These are phyloP conservation scores for Microcebus tavaratra DNA, from an alignment of 2,113 vertebrate species.

Conservation along the genomic window DNA sequence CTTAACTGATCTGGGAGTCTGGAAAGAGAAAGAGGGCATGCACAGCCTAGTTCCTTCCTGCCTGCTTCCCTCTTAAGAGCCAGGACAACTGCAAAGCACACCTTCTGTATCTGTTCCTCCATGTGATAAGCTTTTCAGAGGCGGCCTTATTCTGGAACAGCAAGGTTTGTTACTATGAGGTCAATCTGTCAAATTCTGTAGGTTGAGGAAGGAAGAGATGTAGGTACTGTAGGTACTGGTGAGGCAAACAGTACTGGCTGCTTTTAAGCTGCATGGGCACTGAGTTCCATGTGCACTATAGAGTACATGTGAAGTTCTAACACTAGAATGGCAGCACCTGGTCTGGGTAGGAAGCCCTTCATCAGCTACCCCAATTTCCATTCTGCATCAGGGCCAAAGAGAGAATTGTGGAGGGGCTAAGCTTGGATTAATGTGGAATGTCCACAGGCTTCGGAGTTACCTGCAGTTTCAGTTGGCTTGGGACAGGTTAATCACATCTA, in stretches of 20 bases:
- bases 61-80: background rate
- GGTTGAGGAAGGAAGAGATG: background rate
- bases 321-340: background rate
- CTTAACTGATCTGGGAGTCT: background rate
- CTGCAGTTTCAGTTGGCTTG: background rate
- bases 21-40: background rate
- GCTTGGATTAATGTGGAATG: background rate
- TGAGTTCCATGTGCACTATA: background rate
- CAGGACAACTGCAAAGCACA: background rate
- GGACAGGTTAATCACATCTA: background rate
- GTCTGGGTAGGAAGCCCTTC: background rate
- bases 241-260: background rate
- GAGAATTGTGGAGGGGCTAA: background rate
- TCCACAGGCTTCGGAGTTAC: background rate
- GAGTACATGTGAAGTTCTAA: background rate
- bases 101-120: background rate
- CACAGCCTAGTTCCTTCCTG: background rate
- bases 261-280: background rate
- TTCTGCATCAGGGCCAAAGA: background rate
- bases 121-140: background rate
- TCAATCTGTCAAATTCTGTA: background rate
- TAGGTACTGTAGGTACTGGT: background rate
- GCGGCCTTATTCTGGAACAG: background rate
- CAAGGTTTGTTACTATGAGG: background rate
- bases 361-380: background rate